phyloP scores from a whole-genome alignment of 2,113 vertebrate species.

The Serinus canaria region DNA sequence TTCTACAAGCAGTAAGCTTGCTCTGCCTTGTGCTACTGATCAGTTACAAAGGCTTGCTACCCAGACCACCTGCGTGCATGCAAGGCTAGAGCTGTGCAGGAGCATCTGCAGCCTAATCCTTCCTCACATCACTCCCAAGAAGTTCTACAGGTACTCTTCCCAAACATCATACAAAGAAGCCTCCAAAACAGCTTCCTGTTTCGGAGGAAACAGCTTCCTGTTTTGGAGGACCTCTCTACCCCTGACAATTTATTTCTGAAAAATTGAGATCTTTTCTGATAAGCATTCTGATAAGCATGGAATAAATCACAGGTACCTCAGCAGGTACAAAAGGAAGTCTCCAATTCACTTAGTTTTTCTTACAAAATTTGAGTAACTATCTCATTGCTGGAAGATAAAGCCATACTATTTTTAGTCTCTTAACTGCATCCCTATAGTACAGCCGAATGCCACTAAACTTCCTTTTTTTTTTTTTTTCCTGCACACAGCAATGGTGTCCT shows the following conservation, averaged over 20 bases:
- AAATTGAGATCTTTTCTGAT: not conserved
- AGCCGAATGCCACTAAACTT: not conserved
- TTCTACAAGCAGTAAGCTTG: not conserved
- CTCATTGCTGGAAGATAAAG: not conserved
- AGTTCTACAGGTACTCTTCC: not conserved
- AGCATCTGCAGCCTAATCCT: not conserved
- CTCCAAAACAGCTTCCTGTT: not conserved
- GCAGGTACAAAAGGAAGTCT: not conserved
- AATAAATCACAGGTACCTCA: not conserved
- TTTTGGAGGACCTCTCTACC: not conserved
- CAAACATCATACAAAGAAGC: rapidly evolving
- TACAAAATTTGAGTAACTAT: not conserved
- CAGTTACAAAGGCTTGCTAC: not conserved
- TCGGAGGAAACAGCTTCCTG: not conserved
- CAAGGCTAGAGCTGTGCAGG: not conserved
- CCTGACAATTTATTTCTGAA: not conserved
- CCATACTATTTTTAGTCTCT: not conserved
- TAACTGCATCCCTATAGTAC: not conserved
- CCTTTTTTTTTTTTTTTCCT: not conserved
- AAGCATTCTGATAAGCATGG: not conserved
- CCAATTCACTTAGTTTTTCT: not conserved
- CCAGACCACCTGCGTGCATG: not conserved
- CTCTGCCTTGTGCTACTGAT: not conserved
- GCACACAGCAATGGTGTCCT: not conserved
- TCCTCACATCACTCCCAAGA: not conserved